Conservation (phyloP, 1,140 invertebrate species). For the Drosophila azteca region DNA sequence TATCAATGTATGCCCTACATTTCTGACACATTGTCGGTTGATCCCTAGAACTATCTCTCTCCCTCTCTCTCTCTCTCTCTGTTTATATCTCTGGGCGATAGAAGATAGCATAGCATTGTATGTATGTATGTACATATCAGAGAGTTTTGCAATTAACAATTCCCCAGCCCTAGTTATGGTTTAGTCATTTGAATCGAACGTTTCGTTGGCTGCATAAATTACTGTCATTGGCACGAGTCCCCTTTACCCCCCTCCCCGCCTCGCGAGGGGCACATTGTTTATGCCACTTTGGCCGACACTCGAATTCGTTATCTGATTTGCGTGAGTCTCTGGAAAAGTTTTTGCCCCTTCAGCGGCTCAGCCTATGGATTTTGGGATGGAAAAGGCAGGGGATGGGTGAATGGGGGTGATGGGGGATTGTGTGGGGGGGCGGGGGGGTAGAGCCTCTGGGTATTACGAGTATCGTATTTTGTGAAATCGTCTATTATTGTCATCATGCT, state of each 20-base stretch:
- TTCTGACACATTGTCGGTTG: background rate
- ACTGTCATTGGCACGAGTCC: slow-evolving; percentile 52
- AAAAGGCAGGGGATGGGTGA: too few species aligned
- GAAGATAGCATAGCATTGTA: slow-evolving; percentile 32
- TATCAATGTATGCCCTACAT: background rate
- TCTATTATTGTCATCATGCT: slow-evolving; percentile 80
- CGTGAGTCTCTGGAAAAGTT: slow-evolving; percentile 62
- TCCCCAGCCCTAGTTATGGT: slow-evolving; percentile 42
- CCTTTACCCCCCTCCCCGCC: background rate
- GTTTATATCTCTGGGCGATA: slow-evolving; percentile 17
- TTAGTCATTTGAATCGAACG: slow-evolving; percentile 50
- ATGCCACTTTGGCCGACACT: slow-evolving; percentile 75
- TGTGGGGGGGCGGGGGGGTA: background rate
- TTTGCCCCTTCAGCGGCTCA: slow-evolving; percentile 18
- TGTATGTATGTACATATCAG: slow-evolving; percentile 11
- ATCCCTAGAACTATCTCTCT: background rate
- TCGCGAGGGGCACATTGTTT: slow-evolving; percentile 59
- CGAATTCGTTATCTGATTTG: slow-evolving; percentile 78
- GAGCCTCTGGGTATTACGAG: slow-evolving; percentile 1
- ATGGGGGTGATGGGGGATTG: too few species aligned
- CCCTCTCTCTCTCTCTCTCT: background rate
- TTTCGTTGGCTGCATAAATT: slow-evolving; percentile 66
- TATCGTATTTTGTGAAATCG: slow-evolving; percentile 78
- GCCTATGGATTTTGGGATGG: slow-evolving; percentile 12
- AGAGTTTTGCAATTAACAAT: slow-evolving; percentile 70